Percentiles rank a stretch among this genome's conserved stretches.
Conservation (phyloP, 2,888 invertebrate genomes). For the Troglohyphantes excavatus region DNA sequence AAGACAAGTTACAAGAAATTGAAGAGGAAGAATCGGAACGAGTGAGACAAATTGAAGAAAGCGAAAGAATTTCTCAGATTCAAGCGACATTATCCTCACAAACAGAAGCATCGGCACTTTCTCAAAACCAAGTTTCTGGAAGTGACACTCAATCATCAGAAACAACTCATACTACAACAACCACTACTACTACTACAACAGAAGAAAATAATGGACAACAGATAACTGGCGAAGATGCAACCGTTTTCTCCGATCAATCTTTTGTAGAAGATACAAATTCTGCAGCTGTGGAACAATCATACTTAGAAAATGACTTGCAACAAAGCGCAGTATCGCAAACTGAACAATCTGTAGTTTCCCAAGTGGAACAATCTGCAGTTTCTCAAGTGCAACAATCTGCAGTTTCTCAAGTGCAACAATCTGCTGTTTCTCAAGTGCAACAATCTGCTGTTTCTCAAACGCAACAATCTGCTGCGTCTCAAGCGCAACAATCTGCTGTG, state of each 20-base stretch:
- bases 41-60: neutral
- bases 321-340: neutral
- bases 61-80: neutral
- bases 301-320: neutral
- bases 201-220: conserved; percentile 2
- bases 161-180: conserved; percentile 10
- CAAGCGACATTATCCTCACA: neutral
- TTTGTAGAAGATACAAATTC: neutral
- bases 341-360: neutral
- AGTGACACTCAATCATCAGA: neutral
- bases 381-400: neutral
- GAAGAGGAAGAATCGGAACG: neutral
- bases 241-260: neutral
- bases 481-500: neutral
- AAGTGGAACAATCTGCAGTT: neutral
- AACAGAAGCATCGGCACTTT: neutral
- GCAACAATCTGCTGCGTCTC: neutral
- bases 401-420: neutral
- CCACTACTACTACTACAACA: neutral
- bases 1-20: conserved; percentile 57
- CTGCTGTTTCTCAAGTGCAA: neutral
- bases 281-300: neutral
- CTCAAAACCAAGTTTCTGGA: conserved; percentile 8
- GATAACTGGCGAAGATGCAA: neutral
- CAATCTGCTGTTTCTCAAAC: neutral